Evolutionary conservation across 2,888 invertebrate species (phyloP).

Genomic region (Troides oblongomaculatus): DNA sequence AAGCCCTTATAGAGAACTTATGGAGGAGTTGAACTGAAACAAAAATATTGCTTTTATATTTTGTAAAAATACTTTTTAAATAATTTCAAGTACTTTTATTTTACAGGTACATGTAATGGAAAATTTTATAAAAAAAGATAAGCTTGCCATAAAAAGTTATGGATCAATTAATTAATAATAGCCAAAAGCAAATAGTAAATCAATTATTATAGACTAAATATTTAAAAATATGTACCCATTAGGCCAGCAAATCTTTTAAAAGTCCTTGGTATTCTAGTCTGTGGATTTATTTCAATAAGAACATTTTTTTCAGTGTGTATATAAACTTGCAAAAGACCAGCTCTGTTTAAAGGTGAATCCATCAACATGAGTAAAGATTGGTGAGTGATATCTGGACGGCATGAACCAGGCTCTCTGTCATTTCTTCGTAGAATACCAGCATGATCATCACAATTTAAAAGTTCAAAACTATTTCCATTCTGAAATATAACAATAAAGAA

Average conservation of each 20-base stretch:
- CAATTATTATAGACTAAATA: too few relatives aligned
- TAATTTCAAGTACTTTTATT: too few relatives aligned
- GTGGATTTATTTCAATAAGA: constrained; percentile 96
- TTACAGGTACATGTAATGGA: too few relatives aligned
- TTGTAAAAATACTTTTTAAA: too few relatives aligned
- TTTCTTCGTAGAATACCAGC: constrained; percentile 90
- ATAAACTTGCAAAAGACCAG: constrained; percentile 97
- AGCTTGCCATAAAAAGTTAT: too few relatives aligned
- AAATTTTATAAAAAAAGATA: too few relatives aligned
- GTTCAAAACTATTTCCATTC: constrained; percentile 92
- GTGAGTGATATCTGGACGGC: constrained; percentile 98
- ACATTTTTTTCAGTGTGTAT: constrained; percentile 95
- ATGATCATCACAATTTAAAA: constrained; percentile 97
- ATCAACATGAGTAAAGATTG: constrained; percentile 98
- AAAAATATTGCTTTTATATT: constrained; percentile 16
- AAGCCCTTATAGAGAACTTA: constrained; percentile 94
- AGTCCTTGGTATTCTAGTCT: constrained; percentile 97
- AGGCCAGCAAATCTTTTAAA: constrained; percentile 98
- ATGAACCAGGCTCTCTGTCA: constrained; percentile 91
- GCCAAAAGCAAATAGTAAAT: too few relatives aligned
- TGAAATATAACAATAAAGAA: constrained; percentile 52
- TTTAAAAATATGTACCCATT: constrained; percentile 84
- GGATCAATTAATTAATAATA: too few relatives aligned
- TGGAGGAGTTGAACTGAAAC: constrained; percentile 95
- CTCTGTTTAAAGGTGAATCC: constrained; percentile 97